Evolutionary conservation across 2,797 vertebrate genomes (phyloP).

Genomic region (Coranthus polyacanthus): DNA sequence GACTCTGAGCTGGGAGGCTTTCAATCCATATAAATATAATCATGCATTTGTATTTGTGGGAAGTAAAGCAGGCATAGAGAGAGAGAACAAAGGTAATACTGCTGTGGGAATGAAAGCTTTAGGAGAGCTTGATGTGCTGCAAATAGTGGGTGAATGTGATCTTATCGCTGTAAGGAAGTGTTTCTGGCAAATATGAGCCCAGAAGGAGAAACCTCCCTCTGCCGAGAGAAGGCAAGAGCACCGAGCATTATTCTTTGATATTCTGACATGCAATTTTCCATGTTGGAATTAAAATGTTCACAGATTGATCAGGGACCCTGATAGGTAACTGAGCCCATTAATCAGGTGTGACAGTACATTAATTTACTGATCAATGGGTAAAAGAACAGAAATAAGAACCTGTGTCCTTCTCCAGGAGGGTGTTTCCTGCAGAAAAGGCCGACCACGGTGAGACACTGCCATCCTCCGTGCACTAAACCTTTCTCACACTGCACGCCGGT

Average conservation of each 20-base stretch:
- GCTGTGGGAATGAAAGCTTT: conserved; percentile 58
- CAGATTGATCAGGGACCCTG: conserved; percentile 77
- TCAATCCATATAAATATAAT: conserved; percentile 83
- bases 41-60: conserved; percentile 75
- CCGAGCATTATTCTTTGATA: conserved; percentile 76
- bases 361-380: conserved; percentile 77
- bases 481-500: conserved; percentile 99
- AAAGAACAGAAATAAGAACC: conserved; percentile 53
- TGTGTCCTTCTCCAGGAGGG: conserved; percentile 87
- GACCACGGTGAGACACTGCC: conserved; percentile 89
- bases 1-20: conserved; percentile 65
- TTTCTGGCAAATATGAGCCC: conserved; percentile 72
- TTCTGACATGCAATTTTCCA: conserved; percentile 85
- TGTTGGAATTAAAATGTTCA: conserved; percentile 81
- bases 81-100: conserved; percentile 62
- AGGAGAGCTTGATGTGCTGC: conserved; percentile 63
- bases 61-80: conserved; percentile 64
- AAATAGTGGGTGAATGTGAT: conserved; percentile 77
- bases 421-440: conserved; percentile 90
- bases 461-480: conserved; percentile 93
- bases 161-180: conserved; percentile 74
- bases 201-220: conserved; percentile 65
- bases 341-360: conserved; percentile 80
- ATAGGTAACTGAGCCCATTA: conserved; percentile 77
- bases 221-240: conserved; percentile 54